Evolutionary conservation across 2,113 vertebrate genomes (phyloP), one percentile per base, ranked within the genome.

Genomic region (Phrynosoma platyrhinos): DNA sequence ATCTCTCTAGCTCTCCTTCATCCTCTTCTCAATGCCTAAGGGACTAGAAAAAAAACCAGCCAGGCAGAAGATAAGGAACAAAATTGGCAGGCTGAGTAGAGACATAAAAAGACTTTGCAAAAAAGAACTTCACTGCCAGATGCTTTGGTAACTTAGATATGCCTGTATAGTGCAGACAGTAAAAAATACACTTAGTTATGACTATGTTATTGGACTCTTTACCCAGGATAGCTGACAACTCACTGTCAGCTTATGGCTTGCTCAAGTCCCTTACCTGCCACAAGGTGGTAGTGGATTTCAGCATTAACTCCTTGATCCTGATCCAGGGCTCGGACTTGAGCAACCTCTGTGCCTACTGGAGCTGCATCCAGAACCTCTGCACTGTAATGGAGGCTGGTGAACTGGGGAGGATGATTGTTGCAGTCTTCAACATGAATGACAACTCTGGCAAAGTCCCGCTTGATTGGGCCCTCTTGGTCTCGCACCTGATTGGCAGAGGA

Each of bases 391-490:
- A 96, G 93, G 81, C 95, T 97, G 91, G 97, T 96, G 95, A 99
- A 99, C 10, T 88, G 94, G 0, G 98, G 99, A 1, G 97, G 94
- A 91, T 99, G 98, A 80, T 98, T 97, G 87, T 99, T 99, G 90
- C 97, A 97, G 92, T 97, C 98, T 88, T 98, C 97, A 82, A 99
- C 97, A 0, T 95, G 90, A 87, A 99, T 88, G 83, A 96, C 94
- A 83, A 98, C 97, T 89, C 98, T 98, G 23, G 97, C 98, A 90
- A 99, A 99, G 93, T 99, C 99, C 93, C 98, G 96, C 90, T 98
- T 99, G 83, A 98, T 97, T 21, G 98, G 98, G 21, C 99, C 98
- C 93, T 98, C 98, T 93, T 99, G 98, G 93, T 99, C 98, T 71
- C 98, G 96, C 4, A 99, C 99, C 99, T 99, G 90, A 52, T 81